Percentiles rank a stretch among this genome's conserved stretches.
Evolutionary conservation across 1,140 invertebrate genomes (phyloP).

Genomic region (Zaprionus ornatus): DNA sequence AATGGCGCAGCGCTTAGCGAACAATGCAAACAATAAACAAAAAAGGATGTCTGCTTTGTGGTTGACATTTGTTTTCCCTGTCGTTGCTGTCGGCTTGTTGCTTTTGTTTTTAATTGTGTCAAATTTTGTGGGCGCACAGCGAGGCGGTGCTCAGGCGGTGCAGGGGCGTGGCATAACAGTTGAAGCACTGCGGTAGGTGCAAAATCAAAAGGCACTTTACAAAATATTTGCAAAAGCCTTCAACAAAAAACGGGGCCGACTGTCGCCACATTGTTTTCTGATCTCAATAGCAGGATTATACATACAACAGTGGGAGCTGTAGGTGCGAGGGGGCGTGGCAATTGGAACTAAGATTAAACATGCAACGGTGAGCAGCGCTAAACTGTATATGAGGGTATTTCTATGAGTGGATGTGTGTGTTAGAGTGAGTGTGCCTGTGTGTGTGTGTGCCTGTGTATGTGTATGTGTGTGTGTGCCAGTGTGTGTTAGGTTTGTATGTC

Average conservation of each 20-base stretch:
- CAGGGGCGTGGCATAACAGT: not conserved
- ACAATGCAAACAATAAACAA: conserved; percentile 65
- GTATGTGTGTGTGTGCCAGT: not conserved
- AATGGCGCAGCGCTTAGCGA: conserved; percentile 73
- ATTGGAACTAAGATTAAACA: conserved; percentile 45
- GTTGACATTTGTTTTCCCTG: conserved; percentile 71
- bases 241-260: conserved; percentile 14
- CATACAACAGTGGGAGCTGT: not conserved
- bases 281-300: conserved; percentile 27
- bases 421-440: not conserved
- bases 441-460: not conserved
- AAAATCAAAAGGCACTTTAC: conserved; percentile 50
- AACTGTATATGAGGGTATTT: conserved; percentile 7
- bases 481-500: not conserved
- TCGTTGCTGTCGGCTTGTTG: conserved; percentile 35
- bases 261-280: conserved; percentile 36
- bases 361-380: conserved; percentile 25
- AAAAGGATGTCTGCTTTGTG: conserved; percentile 64
- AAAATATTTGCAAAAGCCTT: conserved; percentile 42
- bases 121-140: conserved; percentile 50
- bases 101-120: conserved; percentile 79
- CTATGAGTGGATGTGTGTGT: not conserved
- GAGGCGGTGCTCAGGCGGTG: not conserved
- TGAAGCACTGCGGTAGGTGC: conserved; percentile 64
- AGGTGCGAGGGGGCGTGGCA: not conserved